These are phyloP conservation scores for Troides helena DNA, from an alignment of 2,888 invertebrate genomes.

Conservation along the genomic window DNA sequence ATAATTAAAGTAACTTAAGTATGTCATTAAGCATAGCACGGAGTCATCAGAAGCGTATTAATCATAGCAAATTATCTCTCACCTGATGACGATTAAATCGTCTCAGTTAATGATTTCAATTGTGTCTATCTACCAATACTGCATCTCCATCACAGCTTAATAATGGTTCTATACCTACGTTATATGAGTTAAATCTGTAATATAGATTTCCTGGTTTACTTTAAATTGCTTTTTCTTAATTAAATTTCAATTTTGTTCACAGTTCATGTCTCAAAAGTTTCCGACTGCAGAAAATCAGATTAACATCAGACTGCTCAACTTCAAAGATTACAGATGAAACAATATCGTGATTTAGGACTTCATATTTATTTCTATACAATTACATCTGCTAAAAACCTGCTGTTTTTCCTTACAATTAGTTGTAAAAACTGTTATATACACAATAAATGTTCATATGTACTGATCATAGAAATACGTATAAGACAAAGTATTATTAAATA, in stretches of 20 bases:
- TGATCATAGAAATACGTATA: too few species aligned
- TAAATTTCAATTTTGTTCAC: not conserved
- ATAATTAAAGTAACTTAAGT: constrained; percentile 17
- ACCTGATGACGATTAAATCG: constrained; percentile 52
- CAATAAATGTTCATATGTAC: too few species aligned
- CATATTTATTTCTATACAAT: too few species aligned
- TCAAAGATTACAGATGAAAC: not conserved
- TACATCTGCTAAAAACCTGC: too few species aligned
- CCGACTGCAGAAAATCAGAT: not conserved
- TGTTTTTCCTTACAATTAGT: too few species aligned
- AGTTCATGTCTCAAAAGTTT: not conserved
- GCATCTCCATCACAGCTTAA: not conserved
- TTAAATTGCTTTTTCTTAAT: not conserved
- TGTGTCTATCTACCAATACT: not conserved
- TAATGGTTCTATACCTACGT: not conserved
- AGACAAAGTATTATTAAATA: too few species aligned
- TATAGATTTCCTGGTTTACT: too few species aligned
- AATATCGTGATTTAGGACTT: not conserved
- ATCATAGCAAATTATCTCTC: constrained; percentile 41
- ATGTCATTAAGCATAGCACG: constrained; percentile 26
- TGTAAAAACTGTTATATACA: too few species aligned
- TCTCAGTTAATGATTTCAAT: constrained; percentile 24
- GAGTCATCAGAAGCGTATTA: constrained; percentile 42
- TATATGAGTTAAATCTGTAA: too few species aligned
- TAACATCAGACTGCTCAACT: not conserved